A percentile compares a stretch with the other conserved stretches of the same genome.
Conservation (phyloP, 2,888 invertebrate genomes). For the Scaptomyza parva region DNA sequence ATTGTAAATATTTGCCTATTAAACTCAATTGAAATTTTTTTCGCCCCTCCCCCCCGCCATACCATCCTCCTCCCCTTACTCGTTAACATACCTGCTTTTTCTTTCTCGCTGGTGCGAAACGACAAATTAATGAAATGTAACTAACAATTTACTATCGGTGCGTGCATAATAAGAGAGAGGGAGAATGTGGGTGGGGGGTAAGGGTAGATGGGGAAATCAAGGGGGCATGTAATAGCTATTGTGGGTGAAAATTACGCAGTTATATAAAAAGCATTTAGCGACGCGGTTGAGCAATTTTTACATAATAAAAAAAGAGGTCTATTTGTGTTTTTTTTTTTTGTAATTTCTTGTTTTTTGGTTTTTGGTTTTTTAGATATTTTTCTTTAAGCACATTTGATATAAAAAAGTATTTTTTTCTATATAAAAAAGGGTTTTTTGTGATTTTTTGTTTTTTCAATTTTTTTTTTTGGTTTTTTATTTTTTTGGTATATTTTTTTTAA, state of each 20-base stretch:
- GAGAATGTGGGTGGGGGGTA: not conserved
- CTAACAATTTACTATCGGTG: conserved; percentile 7
- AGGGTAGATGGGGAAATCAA: not conserved
- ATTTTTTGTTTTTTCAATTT: too few species aligned
- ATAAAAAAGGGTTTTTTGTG: too few species aligned
- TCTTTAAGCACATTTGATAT: too few species aligned
- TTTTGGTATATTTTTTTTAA: too few species aligned
- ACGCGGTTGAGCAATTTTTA: conserved; percentile 1
- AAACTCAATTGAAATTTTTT: conserved; percentile 62
- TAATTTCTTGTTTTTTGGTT: too few species aligned
- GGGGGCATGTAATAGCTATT: not conserved
- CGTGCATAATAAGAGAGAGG: not conserved
- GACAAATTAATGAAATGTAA: conserved; percentile 52
- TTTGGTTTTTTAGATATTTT: too few species aligned
- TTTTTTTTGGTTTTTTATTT: too few species aligned
- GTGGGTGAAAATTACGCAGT: not conserved
- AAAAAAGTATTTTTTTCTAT: too few species aligned
- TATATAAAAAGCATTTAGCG: conserved; percentile 5
- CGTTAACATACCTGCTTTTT: not conserved
- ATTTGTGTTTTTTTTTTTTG: too few species aligned
- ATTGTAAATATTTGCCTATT: conserved; percentile 69
- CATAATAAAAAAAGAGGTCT: too few species aligned
- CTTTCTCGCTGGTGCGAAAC: conserved; percentile 21
- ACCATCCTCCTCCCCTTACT: not conserved
- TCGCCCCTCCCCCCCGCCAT: not conserved